Conservation (phyloP, 2,888 invertebrate genomes). For the Liposcelis brunnea region DNA sequence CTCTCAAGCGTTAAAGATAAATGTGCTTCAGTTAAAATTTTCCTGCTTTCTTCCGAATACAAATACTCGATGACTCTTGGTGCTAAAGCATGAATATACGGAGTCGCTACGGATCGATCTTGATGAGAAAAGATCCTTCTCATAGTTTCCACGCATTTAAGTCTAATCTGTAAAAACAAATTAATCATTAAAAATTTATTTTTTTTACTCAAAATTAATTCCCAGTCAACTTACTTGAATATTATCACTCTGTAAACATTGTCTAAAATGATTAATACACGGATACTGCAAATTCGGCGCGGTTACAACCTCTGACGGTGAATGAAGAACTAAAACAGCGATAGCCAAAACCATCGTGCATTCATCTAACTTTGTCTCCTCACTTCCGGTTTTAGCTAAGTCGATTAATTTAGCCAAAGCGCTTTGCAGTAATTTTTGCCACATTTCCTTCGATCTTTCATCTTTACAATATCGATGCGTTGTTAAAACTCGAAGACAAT, state of each 20-base stretch:
- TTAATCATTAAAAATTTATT: not conserved
- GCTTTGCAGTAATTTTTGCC: slow-evolving; percentile 70
- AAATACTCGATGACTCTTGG: slow-evolving; percentile 61
- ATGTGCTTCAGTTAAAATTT: slow-evolving; percentile 46
- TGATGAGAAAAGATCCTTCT: slow-evolving; percentile 57
- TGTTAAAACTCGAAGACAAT: slow-evolving; percentile 52
- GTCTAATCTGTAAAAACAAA: slow-evolving; percentile 37
- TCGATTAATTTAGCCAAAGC: slow-evolving; percentile 80
- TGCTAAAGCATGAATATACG: slow-evolving; percentile 66
- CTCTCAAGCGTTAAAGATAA: slow-evolving; percentile 53
- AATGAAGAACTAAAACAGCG: slow-evolving; percentile 71
- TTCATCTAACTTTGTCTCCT: slow-evolving; percentile 63
- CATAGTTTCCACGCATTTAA: slow-evolving; percentile 64
- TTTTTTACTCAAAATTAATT: not conserved
- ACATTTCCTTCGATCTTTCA: slow-evolving; percentile 42
- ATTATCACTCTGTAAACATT: slow-evolving; percentile 53
- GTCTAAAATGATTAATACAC: slow-evolving; percentile 80
- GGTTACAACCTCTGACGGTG: slow-evolving; percentile 55
- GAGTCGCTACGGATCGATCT: slow-evolving; percentile 49
- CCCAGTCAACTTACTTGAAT: slow-evolving; percentile 30
- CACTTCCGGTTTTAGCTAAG: slow-evolving; percentile 62
- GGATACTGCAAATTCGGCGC: slow-evolving; percentile 76
- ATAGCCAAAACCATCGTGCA: slow-evolving; percentile 76
- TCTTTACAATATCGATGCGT: slow-evolving; percentile 46
- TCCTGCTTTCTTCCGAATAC: slow-evolving; percentile 42